Base-by-base conservation (phyloP, 2,797 vertebrate species). In the Hippoglossus hippoglossus region DNA sequence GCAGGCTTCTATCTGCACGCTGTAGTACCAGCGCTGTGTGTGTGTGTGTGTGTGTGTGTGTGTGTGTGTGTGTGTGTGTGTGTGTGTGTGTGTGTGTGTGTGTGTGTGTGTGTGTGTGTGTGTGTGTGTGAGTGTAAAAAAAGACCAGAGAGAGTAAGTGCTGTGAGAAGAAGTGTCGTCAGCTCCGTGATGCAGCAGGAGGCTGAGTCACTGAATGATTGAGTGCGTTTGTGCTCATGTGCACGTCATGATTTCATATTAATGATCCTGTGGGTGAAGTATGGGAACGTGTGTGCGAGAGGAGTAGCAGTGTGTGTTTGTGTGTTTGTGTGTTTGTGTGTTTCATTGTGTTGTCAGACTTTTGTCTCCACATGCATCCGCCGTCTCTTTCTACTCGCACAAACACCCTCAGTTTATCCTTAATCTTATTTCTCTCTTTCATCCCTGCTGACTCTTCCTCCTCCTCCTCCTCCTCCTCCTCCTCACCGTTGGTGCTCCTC, bases 401-500 rank as follows among this genome's bases (percentile, higher is more conserved):
- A 54, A 18, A 49, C 5, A 3, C 11, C 53, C 21, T 18, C 22
- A 16, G 25, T 18, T 19, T 41, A 36, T 16, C 39, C 39, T 41
- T 49, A 25, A 22, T 26, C 11, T 44, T 19, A 24, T 54, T 25
- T 24, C 21, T 5, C n/a, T 19, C 26, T 3, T 21, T 21, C 3
- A 9, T n/a, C n/a, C 46, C 19, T n/a, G 18, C 46, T 19, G 10
- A 18, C 46, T n/a, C 44, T 3, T 19, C 44, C 44, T 25, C 31
- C 18, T 24, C 19, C 24, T 6, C 11, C 8, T 18, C 41, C 10
- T 5, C 24, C 39, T 5, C 3, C 58, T 26, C 39, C 3, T 49
- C 72, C 89, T 92, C 78, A 92, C 91, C 91, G 0, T 86, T 90
- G 70, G 76, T 26, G 1, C 94, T 96, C 90, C 96, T 96, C 64